phyloP scores from a whole-genome alignment of 2,113 vertebrate species.

The Gallinago jamesoni region DNA sequence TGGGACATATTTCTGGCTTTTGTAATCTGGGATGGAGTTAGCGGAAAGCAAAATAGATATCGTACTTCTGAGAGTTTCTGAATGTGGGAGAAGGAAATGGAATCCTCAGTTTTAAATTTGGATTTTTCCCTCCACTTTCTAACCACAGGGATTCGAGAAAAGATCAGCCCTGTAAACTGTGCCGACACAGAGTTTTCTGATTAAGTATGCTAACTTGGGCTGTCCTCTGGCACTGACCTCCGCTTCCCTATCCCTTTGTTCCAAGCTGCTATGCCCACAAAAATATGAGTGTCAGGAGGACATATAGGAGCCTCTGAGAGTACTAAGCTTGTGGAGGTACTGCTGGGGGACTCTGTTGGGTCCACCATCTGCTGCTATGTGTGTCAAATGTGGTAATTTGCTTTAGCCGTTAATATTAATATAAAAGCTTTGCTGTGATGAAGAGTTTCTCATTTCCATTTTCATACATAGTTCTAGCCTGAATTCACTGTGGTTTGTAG shows the following conservation, averaged over 20 bases:
- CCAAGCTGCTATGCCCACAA: neutral
- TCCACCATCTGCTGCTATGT: neutral
- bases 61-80: neutral
- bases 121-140: neutral
- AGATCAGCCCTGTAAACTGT: neutral
- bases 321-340: neutral
- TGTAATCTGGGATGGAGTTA: neutral
- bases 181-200: neutral
- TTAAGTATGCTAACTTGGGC: neutral
- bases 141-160: neutral
- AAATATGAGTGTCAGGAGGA: neutral
- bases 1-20: neutral
- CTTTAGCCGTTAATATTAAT: neutral
- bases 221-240: neutral
- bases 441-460: neutral
- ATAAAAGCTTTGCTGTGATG: neutral
- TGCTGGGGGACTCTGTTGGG: neutral
- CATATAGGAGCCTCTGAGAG: neutral
- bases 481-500: neutral
- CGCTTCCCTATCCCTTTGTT: neutral
- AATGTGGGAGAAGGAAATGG: neutral
- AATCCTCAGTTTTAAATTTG: neutral
- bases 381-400: neutral
- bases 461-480: neutral
- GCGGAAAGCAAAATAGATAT: neutral